Base-by-base conservation (phyloP, 1,140 invertebrate genomes). In the Drosophila repleta region DNA sequence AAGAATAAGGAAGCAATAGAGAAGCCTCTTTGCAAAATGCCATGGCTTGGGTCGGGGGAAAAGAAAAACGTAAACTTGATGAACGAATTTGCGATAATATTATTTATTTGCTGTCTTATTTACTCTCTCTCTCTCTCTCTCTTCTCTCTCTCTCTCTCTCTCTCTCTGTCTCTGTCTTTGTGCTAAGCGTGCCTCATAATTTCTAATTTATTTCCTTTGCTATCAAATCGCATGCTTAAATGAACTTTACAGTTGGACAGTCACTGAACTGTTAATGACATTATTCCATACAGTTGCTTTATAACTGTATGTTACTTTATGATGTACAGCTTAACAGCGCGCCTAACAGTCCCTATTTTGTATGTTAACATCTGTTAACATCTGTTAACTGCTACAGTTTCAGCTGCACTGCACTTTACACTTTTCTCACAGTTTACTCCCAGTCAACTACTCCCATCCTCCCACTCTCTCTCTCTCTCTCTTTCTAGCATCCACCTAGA, bases 41-140 rank as follows among this genome's bases (percentile, higher is more conserved):
- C 63, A 58, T 0, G 17, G 43, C 11, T 20, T 35, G 29, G 21
- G 46, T n/a, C 17, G 56, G 43, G 41, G 51, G 2, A 57, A 29
- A 62, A 24, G 1, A 17, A 43, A 17, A 15, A 17, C 17, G 17
- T 15, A 64, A 46, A 65, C 32, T 71, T 74, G 72, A 74, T 46
- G 72, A 64, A 55, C 62, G 66, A 87, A 77, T 78, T 85, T 70
- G 70, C 67, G 82, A 82, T 85, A 87, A 80, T 80, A 85, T 76
- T 87, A 85, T 85, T 87, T 87, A 87, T 85, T 87, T 87, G 58
- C 66, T 81, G 66, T 63, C 48, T 55, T 60, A n/a, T 60, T 15
- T 8, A 37, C 10, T 20, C 11, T 32, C 39, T 53, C 20, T 7
- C 24, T 21, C 51, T 20, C n/a, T 35, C 32, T 15, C n/a, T 35